Conservation (phyloP, 2,113 vertebrate species). For the Hypomesus transpacificus region DNA sequence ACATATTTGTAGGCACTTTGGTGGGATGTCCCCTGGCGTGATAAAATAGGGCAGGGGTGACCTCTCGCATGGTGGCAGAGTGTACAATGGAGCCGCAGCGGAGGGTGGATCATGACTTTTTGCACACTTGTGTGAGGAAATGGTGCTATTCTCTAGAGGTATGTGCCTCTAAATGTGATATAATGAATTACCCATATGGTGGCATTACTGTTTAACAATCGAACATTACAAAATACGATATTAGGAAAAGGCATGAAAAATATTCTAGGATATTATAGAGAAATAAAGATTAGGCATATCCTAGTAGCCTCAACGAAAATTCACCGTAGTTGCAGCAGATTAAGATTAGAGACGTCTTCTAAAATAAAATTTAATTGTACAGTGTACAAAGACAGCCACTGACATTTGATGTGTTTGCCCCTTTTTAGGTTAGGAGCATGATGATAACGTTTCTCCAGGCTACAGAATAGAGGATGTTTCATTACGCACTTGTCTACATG, state of each 20-base stretch:
- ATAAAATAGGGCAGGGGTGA: constrained; percentile 61
- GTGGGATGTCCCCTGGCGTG: constrained; percentile 41
- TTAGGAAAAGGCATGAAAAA: not conserved
- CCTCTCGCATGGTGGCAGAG: constrained; percentile 4
- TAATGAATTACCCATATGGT: constrained; percentile 8
- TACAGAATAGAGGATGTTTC: constrained; percentile 55
- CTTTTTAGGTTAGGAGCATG: no score
- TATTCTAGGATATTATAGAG: no score
- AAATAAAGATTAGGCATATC: no score
- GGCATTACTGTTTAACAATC: not conserved
- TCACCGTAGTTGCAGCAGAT: no score
- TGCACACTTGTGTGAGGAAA: constrained; percentile 41
- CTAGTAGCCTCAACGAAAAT: no score
- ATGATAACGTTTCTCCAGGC: not conserved
- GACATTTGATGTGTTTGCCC: no score
- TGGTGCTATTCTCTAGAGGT: not conserved
- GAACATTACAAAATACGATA: not conserved
- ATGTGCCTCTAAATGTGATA: not conserved
- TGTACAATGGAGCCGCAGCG: constrained; percentile 5
- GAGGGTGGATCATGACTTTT: constrained; percentile 30
- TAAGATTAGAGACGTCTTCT: no score
- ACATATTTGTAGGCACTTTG: not conserved
- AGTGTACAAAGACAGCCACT: no score
- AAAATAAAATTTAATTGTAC: no score
- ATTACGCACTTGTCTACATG: constrained; percentile 64